These are phyloP conservation scores for Cephalotes varians DNA, from an alignment of 2,888 invertebrate species.

Conservation along the genomic window DNA sequence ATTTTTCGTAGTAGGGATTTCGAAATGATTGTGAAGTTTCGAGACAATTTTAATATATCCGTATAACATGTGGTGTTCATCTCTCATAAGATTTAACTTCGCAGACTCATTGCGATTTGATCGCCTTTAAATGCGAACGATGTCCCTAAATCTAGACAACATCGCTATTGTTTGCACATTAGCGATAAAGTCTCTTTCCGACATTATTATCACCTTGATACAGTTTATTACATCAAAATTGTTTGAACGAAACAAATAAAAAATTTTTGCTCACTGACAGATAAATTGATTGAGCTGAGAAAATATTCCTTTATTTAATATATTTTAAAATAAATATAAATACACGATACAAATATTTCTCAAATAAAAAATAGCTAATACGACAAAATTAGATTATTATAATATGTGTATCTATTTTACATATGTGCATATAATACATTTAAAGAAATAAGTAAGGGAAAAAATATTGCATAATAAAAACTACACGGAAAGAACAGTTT, in stretches of 20 bases:
- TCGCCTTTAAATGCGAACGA: background rate
- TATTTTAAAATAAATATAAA: background rate
- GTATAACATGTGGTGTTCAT: background rate
- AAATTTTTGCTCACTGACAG: background rate
- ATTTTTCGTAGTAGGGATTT: background rate
- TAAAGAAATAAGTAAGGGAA: background rate
- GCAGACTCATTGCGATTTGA: background rate
- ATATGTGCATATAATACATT: slow-evolving; percentile 1
- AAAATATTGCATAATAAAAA: background rate
- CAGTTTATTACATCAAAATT: slow-evolving; percentile 3
- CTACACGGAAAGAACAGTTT: too few relatives aligned
- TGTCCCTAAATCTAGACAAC: background rate
- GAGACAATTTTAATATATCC: background rate
- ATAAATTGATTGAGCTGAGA: background rate
- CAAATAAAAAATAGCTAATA: background rate
- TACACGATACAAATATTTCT: background rate
- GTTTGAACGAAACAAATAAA: background rate
- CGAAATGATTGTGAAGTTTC: background rate
- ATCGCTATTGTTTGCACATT: slow-evolving; percentile 47
- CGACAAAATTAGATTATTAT: background rate
- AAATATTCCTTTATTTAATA: background rate
- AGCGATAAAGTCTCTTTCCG: background rate
- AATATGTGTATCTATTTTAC: background rate
- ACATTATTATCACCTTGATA: background rate
- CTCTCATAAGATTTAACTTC: slow-evolving; percentile 6